Evolutionary conservation across 2,797 vertebrate species (phyloP).

Genomic region (Rhinichthys osculus): DNA sequence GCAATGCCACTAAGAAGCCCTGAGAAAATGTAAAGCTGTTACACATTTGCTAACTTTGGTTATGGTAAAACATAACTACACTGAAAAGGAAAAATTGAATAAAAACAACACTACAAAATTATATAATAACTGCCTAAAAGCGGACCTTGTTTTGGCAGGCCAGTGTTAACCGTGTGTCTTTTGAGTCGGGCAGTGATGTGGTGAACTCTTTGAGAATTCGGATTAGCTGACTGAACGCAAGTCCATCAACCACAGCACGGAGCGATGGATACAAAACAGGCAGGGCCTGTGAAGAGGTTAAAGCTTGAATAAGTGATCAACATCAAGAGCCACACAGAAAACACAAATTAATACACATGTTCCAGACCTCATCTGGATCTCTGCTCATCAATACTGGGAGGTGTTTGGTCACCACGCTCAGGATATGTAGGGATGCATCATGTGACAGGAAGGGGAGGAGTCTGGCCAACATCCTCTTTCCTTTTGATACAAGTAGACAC

Average conservation of each 20-base stretch:
- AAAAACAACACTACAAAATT: background rate
- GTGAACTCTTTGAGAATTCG: slow-evolving; percentile 83
- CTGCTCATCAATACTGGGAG: slow-evolving; percentile 87
- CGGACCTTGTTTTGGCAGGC: slow-evolving; percentile 92
- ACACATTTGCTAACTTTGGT: background rate
- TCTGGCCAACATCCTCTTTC: slow-evolving; percentile 85
- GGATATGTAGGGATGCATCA: slow-evolving; percentile 76
- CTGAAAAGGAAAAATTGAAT: background rate
- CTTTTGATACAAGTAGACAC: slow-evolving; percentile 88
- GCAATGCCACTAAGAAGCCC: background rate
- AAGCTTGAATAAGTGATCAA: background rate
- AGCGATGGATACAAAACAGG: slow-evolving; percentile 86
- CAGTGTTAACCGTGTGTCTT: slow-evolving; percentile 75
- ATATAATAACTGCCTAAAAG: background rate
- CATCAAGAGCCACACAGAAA: background rate
- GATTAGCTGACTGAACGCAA: slow-evolving; percentile 89
- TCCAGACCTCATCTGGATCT: slow-evolving; percentile 82
- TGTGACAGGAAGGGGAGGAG: slow-evolving; percentile 85
- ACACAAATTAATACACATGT: slow-evolving; percentile 1
- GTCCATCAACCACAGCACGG: slow-evolving; percentile 77
- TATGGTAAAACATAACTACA: background rate
- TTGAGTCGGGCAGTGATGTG: slow-evolving; percentile 68
- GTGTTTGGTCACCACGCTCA: slow-evolving; percentile 80
- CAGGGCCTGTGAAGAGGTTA: slow-evolving; percentile 79
- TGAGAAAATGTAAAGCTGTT: background rate